A percentile compares a stretch with the other conserved stretches of the same genome.
These are phyloP conservation scores for Syrphus vitripennis DNA, from an alignment of 2,888 invertebrate species.

Conservation along the genomic window DNA sequence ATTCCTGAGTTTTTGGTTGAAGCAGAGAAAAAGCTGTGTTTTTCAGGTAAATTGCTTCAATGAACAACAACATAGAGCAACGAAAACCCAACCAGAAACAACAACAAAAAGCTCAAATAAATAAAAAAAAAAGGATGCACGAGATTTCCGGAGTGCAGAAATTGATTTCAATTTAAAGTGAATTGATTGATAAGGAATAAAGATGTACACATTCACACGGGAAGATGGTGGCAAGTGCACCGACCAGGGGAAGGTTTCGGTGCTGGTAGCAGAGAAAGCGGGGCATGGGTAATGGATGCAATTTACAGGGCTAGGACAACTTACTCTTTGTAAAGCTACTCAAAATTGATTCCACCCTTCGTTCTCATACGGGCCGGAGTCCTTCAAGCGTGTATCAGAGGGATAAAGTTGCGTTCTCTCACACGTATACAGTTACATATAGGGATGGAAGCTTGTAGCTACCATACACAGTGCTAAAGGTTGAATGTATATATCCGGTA, in stretches of 20 bases:
- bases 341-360: neutral
- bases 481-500: conserved; percentile 5
- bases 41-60: conserved; percentile 4
- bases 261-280: neutral
- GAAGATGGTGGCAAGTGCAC: no score
- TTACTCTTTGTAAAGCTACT: conserved; percentile 3
- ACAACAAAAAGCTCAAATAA: neutral
- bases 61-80: neutral
- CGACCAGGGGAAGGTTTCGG: neutral
- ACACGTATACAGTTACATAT: neutral
- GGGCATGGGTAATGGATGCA: neutral
- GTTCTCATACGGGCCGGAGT: neutral
- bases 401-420: neutral
- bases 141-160: neutral
- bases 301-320: conserved; percentile 17
- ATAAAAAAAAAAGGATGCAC: neutral
- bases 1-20: neutral
- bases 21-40: neutral
- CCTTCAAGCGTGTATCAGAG: neutral
- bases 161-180: conserved; percentile 31
- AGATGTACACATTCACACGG: neutral
- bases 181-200: conserved; percentile 46
- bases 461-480: neutral
- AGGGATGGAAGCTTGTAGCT: neutral
- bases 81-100: neutral